phyloP scores from a whole-genome alignment of 2,888 invertebrate species.

The Rhyacophila evoluta region DNA sequence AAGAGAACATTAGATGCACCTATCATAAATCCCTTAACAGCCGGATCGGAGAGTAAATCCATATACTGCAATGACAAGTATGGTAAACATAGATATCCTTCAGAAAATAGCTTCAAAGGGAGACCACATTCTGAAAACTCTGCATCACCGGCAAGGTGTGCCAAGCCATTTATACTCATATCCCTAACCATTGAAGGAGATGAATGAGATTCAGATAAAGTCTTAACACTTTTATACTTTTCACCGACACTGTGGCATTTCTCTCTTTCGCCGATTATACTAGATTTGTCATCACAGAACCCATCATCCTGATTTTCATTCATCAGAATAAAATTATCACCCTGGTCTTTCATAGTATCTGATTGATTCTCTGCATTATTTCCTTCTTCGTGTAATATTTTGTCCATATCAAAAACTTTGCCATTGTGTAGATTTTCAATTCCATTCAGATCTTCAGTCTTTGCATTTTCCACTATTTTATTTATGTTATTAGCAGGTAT shows the following conservation, averaged over 20 bases:
- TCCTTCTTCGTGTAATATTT: constrained; percentile 56
- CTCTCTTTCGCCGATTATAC: constrained; percentile 62
- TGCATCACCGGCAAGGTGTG: constrained; percentile 76
- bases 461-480: constrained; percentile 51
- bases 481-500: constrained; percentile 70
- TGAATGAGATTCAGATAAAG: constrained; percentile 63
- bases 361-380: constrained; percentile 43
- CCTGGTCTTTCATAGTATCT: constrained; percentile 28
- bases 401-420: neutral
- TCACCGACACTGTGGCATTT: constrained; percentile 69
- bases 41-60: constrained; percentile 89
- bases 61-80: constrained; percentile 95
- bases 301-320: constrained; percentile 58
- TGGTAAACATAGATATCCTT: constrained; percentile 94
- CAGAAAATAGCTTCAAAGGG: constrained; percentile 87
- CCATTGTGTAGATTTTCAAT: neutral
- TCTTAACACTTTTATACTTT: constrained; percentile 65
- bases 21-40: constrained; percentile 87
- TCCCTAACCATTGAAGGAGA: constrained; percentile 76
- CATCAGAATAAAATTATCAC: constrained; percentile 28
- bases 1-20: constrained; percentile 99
- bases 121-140: constrained; percentile 84
- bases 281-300: constrained; percentile 63
- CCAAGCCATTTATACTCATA: constrained; percentile 74
- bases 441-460: constrained; percentile 57